Evolutionary conservation across 2,797 vertebrate species (phyloP).

Genomic region (Percopsis omiscomaycus): DNA sequence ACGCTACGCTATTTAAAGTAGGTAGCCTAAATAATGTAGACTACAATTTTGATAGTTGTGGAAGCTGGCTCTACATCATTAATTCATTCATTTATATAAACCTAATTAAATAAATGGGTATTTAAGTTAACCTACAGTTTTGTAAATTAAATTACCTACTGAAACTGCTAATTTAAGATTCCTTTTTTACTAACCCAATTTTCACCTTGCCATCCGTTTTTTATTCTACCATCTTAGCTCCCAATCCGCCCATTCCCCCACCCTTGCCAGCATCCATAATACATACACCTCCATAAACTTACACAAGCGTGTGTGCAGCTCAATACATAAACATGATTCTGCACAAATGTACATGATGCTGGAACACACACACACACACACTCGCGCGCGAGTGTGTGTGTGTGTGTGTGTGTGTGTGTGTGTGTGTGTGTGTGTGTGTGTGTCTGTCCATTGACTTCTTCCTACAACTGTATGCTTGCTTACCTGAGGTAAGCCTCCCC

Average conservation of each 20-base stretch:
- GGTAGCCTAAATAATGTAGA: too few species aligned
- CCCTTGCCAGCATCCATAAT: conserved; percentile 9
- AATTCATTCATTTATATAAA: conserved; percentile 23
- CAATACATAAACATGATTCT: conserved; percentile 15
- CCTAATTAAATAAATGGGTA: conserved; percentile 54
- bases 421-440: not conserved
- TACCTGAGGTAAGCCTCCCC: conserved; percentile 61
- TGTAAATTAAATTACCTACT: conserved; percentile 26
- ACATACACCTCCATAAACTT: conserved; percentile 35
- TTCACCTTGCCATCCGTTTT: conserved; percentile 16
- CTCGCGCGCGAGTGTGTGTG: not conserved
- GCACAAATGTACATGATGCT: conserved; percentile 2
- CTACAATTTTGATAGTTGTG: too few species aligned
- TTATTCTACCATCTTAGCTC: conserved; percentile 22
- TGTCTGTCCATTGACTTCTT: conserved; percentile 22
- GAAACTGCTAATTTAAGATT: conserved; percentile 42
- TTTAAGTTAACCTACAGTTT: conserved; percentile 44
- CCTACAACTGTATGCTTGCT: conserved; percentile 35
- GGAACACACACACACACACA: conserved; percentile 1
- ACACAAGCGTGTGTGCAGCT: not conserved
- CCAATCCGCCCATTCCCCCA: not conserved
- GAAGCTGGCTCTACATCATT: too few species aligned
- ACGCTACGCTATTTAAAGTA: too few species aligned
- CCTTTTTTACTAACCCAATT: conserved; percentile 29
- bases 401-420: not conserved